Conservation (phyloP, 2,888 invertebrate species). For the Gastracanthus pulcherrimus region DNA sequence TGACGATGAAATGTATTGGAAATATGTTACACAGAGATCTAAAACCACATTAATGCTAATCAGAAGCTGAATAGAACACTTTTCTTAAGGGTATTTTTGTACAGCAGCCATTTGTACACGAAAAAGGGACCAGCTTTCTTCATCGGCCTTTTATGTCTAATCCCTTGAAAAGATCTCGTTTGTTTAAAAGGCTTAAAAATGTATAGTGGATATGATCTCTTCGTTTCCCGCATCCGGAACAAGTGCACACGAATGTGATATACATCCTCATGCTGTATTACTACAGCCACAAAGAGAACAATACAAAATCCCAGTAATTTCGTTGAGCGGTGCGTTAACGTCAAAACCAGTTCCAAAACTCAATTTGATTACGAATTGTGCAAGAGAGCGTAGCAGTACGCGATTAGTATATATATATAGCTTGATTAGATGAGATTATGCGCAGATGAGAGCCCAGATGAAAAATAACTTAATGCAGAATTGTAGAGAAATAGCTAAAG, state of each 20-base stretch:
- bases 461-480: too few relatives aligned
- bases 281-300: not conserved
- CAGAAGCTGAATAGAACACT: too few relatives aligned
- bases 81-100: too few relatives aligned
- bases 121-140: not conserved
- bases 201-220: slow-evolving; percentile 2
- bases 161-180: slow-evolving; percentile 16
- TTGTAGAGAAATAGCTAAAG: not conserved
- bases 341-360: slow-evolving; percentile 61
- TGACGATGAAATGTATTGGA: too few relatives aligned
- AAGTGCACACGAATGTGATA: not conserved
- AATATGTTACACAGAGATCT: too few relatives aligned
- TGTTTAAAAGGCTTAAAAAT: slow-evolving; percentile 36
- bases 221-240: not conserved
- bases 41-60: too few relatives aligned
- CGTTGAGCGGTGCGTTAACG: not conserved
- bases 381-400: not conserved
- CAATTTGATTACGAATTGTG: slow-evolving; percentile 63
- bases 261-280: not conserved
- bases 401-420: slow-evolving; percentile 29
- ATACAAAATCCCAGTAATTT: not conserved
- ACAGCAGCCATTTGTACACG: not conserved
- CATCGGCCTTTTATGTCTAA: not conserved
- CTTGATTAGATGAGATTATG: slow-evolving; percentile 29
- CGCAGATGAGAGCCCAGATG: not conserved